Percentiles rank a stretch among this genome's conserved stretches.
Evolutionary conservation across 2,113 vertebrate species (phyloP).

Genomic region (Urocolius indicus): DNA sequence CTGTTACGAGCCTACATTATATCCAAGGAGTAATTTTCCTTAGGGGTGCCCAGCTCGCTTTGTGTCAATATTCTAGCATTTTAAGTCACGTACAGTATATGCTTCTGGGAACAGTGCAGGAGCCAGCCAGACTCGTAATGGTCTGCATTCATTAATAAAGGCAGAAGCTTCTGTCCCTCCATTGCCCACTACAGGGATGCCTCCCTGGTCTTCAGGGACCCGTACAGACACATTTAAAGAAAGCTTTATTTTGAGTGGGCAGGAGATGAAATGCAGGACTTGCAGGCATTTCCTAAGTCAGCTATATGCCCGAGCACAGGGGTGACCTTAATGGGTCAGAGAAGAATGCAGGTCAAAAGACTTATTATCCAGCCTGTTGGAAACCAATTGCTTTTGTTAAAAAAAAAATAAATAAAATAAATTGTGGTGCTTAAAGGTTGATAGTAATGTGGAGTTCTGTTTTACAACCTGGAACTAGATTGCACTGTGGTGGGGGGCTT

Average conservation of each 20-base stretch:
- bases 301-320: conserved; percentile 82
- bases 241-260: conserved; percentile 94
- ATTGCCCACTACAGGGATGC: conserved; percentile 93
- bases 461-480: conserved; percentile 62
- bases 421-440: conserved; percentile 74
- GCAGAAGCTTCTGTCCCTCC: conserved; percentile 96
- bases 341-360: conserved; percentile 94
- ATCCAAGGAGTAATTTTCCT: conserved; percentile 99
- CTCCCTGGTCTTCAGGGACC: conserved; percentile 88
- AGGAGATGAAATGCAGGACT: conserved; percentile 89
- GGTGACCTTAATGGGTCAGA: conserved; percentile 90
- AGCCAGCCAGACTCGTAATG: conserved; percentile 99
- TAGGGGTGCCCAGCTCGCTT: conserved; percentile 94
- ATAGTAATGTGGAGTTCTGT: conserved; percentile 68
- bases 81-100: conserved; percentile 99
- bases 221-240: conserved; percentile 93
- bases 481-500: neutral
- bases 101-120: conserved; percentile 96
- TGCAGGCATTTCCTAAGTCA: conserved; percentile 87
- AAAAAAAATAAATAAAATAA: conserved; percentile 75
- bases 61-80: conserved; percentile 99
- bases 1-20: conserved; percentile 99
- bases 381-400: conserved; percentile 92
- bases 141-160: conserved; percentile 99
- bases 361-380: conserved; percentile 97